These are phyloP conservation scores for Drosophila nigrodunni DNA, from an alignment of 1,140 invertebrate species.

Conservation along the genomic window DNA sequence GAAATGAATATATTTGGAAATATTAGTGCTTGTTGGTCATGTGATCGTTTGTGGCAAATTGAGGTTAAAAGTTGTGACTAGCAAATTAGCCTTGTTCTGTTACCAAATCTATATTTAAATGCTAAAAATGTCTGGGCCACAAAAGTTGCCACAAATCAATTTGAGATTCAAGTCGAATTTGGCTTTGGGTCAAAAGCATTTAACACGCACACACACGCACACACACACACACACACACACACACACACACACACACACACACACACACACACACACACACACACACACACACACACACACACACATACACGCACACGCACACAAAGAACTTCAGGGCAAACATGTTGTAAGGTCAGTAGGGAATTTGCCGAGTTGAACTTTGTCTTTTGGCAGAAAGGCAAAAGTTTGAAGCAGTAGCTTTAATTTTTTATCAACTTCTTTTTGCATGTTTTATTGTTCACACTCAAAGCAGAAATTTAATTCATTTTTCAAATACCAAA, in stretches of 20 bases:
- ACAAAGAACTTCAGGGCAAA: conserved; percentile 3
- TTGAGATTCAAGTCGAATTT: conserved; percentile 39
- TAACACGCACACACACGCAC: conserved; percentile 26
- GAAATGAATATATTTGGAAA: background rate
- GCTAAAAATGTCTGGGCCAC: conserved; percentile 44
- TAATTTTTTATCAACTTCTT: conserved; percentile 26
- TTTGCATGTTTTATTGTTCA: conserved; percentile 22
- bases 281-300: too few species aligned
- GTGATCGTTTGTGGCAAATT: background rate
- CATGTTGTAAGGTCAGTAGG: conserved; percentile 27
- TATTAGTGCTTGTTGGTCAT: background rate
- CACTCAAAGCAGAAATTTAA: conserved; percentile 19
- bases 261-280: conserved; percentile 17
- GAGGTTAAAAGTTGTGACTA: conserved; percentile 22
- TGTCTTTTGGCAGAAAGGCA: conserved; percentile 22
- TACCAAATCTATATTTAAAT: conserved; percentile 48
- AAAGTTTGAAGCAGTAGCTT: conserved; percentile 44
- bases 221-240: conserved; percentile 5
- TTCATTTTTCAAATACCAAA: conserved; percentile 20
- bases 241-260: conserved; percentile 5
- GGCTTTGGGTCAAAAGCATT: conserved; percentile 45
- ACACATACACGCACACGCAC: conserved; percentile 7
- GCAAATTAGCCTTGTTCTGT: conserved; percentile 23
- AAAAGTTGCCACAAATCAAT: conserved; percentile 53
- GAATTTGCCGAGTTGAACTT: conserved; percentile 35